Conservation (phyloP, 2,888 invertebrate species). For the Branchipolynoe longqiensis region DNA sequence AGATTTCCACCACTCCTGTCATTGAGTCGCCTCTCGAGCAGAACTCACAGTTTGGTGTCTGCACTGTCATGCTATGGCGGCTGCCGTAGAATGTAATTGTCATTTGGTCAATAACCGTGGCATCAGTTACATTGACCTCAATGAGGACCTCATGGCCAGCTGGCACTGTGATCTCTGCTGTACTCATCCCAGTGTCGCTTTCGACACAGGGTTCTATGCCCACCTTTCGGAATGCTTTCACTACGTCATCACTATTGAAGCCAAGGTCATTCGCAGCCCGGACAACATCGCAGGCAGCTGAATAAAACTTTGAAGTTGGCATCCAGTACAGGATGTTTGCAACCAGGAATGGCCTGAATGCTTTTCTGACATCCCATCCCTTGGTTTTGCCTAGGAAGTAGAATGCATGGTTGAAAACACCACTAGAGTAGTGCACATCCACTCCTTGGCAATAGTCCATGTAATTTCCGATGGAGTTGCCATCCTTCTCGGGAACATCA, state of each 20-base stretch:
- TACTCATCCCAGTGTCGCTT: not conserved
- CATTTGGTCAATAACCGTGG: conserved; percentile 31
- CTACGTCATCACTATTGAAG: conserved; percentile 63
- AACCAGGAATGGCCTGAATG: conserved; percentile 68
- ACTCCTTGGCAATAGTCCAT: conserved; percentile 63
- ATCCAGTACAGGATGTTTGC: conserved; percentile 71
- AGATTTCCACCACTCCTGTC: not conserved
- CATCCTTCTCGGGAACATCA: conserved; percentile 68
- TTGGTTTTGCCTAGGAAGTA: conserved; percentile 67
- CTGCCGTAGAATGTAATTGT: not conserved
- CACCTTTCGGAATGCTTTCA: conserved; percentile 66
- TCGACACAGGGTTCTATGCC: conserved; percentile 64
- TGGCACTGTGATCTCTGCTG: conserved; percentile 30
- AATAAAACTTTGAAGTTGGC: conserved; percentile 64
- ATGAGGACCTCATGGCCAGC: conserved; percentile 19
- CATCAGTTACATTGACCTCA: not conserved
- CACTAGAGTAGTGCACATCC: conserved; percentile 70
- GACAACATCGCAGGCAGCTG: conserved; percentile 70
- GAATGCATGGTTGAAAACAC: conserved; percentile 70
- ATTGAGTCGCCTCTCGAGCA: not conserved
- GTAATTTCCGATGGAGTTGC: conserved; percentile 67
- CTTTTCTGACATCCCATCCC: conserved; percentile 65
- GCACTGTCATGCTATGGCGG: not conserved
- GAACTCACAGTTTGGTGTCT: conserved; percentile 15
- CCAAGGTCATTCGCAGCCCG: conserved; percentile 71